phyloP scores from a whole-genome alignment of 2,888 invertebrate genomes.

The Acanthosepion pharaonis region DNA sequence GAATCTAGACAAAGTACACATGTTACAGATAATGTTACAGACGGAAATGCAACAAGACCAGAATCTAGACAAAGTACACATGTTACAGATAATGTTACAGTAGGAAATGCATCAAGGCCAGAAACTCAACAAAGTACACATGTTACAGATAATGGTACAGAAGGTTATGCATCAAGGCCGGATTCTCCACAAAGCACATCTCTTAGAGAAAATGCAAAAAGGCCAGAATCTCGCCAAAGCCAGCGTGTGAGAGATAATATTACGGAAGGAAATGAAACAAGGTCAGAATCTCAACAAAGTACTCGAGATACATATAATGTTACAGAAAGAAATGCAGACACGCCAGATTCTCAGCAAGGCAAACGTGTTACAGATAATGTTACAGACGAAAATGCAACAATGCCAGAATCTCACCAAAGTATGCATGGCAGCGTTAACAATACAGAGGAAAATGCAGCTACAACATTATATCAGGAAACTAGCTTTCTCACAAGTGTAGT shows the following conservation, averaged over 20 bases:
- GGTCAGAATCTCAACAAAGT: neutral
- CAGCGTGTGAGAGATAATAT: neutral
- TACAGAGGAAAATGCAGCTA: too few species aligned
- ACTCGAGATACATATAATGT: neutral
- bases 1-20: neutral
- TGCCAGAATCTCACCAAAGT: too few species aligned
- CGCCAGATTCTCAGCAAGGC: neutral
- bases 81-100: neutral
- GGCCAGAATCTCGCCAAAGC: neutral
- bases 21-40: neutral
- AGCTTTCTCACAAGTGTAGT: too few species aligned
- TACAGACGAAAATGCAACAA: neutral
- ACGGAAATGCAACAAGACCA: neutral
- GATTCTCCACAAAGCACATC: too few species aligned
- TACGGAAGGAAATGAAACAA: neutral
- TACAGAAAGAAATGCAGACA: neutral
- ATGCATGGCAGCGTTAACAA: too few species aligned
- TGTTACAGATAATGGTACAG: neutral
- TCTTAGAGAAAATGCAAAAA: too few species aligned
- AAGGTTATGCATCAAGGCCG: neutral
- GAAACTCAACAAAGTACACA: too few species aligned
- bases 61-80: neutral
- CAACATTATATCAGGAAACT: too few species aligned
- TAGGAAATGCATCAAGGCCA: neutral
- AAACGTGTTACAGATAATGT: neutral